phyloP scores from a whole-genome alignment of 1,140 invertebrate species.

The Frieseomelitta varia region DNA sequence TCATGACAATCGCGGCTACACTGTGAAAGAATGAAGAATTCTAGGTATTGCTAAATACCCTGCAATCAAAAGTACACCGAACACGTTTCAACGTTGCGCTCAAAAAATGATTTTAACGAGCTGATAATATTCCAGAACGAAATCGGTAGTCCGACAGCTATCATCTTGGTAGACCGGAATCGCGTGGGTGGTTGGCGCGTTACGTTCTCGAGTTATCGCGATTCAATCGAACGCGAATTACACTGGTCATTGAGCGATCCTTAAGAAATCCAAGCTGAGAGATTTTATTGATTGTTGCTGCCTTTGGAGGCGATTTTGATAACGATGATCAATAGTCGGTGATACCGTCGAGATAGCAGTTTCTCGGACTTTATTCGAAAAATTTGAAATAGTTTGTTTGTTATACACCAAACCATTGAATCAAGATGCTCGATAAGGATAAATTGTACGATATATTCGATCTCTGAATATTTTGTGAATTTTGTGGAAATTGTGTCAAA shows the following conservation, averaged over 20 bases:
- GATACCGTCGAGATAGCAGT: not conserved
- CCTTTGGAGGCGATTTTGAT: constrained; percentile 37
- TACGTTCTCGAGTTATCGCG: constrained; percentile 44
- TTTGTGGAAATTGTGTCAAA: not conserved
- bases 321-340: constrained; percentile 24
- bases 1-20: too few species aligned
- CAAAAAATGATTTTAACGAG: constrained; percentile 19
- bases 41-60: too few species aligned
- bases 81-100: not conserved
- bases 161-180: constrained; percentile 17
- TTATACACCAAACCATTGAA: not conserved
- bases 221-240: constrained; percentile 49
- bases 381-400: not conserved
- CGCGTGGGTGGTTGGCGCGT: constrained; percentile 52
- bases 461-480: not conserved
- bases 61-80: too few species aligned
- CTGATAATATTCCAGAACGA: constrained; percentile 43
- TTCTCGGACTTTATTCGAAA: not conserved
- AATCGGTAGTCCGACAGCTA: constrained; percentile 54
- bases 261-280: not conserved
- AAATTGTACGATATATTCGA: not conserved
- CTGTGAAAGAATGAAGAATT: too few species aligned
- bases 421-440: not conserved
- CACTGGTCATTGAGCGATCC: constrained; percentile 33
- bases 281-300: constrained; percentile 9